These are phyloP conservation scores for Bagarius yarrelli DNA, from an alignment of 2,113 vertebrate genomes.

Conservation along the genomic window DNA sequence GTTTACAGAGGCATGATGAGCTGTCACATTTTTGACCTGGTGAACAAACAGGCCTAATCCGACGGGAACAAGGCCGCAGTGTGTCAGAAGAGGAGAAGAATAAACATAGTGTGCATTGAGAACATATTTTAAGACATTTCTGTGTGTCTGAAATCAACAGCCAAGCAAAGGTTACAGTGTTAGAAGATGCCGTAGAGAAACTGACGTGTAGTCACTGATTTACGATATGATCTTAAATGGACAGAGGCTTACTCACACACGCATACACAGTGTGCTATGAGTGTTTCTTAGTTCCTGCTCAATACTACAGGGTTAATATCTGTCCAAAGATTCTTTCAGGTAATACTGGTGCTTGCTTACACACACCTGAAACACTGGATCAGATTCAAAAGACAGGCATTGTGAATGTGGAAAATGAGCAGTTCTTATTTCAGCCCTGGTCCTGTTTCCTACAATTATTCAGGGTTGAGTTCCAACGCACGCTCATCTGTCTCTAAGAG, in stretches of 20 bases:
- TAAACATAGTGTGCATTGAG: not conserved
- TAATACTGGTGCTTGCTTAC: not conserved
- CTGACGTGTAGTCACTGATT: not conserved
- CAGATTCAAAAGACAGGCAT: not conserved
- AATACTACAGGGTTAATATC: not conserved
- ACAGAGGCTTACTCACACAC: not conserved
- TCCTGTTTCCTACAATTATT: slow-evolving; percentile 16
- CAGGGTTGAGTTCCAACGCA: not conserved
- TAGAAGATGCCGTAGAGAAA: not conserved
- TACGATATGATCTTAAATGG: not conserved
- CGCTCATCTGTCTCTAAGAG: not conserved
- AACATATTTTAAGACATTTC: not conserved
- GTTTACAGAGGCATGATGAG: not conserved
- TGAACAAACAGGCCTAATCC: slow-evolving; percentile 14
- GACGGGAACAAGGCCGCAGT: not conserved
- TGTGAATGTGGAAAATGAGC: not conserved
- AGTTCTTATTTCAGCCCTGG: slow-evolving; percentile 1
- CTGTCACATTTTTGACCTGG: not conserved
- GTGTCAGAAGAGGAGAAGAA: not conserved
- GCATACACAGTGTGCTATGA: not conserved
- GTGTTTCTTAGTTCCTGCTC: not conserved
- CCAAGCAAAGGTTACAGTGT: not conserved
- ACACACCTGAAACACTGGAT: not conserved
- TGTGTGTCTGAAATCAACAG: not conserved
- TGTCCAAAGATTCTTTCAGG: not conserved